phyloP scores from a whole-genome alignment of 2,797 vertebrate genomes.

The Taenioides sp. region DNA sequence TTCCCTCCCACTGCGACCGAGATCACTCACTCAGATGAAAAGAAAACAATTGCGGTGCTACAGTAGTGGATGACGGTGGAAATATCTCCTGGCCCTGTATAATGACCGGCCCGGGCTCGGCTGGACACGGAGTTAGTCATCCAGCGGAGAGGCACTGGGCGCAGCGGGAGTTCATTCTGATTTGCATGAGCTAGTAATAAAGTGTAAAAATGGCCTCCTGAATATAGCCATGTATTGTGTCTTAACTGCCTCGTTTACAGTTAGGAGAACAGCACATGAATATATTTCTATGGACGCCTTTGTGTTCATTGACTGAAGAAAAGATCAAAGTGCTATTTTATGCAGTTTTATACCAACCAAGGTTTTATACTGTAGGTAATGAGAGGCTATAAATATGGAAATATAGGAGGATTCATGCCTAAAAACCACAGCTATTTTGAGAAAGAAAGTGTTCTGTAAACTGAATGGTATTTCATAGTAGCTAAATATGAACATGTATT shows the following conservation, averaged over 20 bases:
- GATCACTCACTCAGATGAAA: slow-evolving; percentile 65
- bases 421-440: background rate
- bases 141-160: slow-evolving; percentile 44
- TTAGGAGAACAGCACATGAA: slow-evolving; percentile 41
- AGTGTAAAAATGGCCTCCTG: slow-evolving; percentile 44
- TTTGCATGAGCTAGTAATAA: slow-evolving; percentile 64
- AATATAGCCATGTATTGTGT: slow-evolving; percentile 45
- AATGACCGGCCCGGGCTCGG: slow-evolving; percentile 52
- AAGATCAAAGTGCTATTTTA: slow-evolving; percentile 30
- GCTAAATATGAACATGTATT: background rate
- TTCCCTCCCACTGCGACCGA: slow-evolving; percentile 42
- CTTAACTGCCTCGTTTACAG: slow-evolving; percentile 56
- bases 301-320: slow-evolving; percentile 32
- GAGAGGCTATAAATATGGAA: slow-evolving; percentile 24
- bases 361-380: slow-evolving; percentile 22
- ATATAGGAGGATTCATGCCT: slow-evolving; percentile 1
- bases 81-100: slow-evolving; percentile 48
- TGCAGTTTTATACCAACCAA: slow-evolving; percentile 29
- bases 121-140: slow-evolving; percentile 55
- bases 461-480: background rate
- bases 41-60: slow-evolving; percentile 65
- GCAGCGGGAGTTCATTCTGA: slow-evolving; percentile 49
- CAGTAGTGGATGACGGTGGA: slow-evolving; percentile 37
- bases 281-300: slow-evolving; percentile 37
- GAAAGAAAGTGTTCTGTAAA: background rate